Evolutionary conservation across 2,797 vertebrate species (phyloP).

Genomic region (Balearica regulorum): DNA sequence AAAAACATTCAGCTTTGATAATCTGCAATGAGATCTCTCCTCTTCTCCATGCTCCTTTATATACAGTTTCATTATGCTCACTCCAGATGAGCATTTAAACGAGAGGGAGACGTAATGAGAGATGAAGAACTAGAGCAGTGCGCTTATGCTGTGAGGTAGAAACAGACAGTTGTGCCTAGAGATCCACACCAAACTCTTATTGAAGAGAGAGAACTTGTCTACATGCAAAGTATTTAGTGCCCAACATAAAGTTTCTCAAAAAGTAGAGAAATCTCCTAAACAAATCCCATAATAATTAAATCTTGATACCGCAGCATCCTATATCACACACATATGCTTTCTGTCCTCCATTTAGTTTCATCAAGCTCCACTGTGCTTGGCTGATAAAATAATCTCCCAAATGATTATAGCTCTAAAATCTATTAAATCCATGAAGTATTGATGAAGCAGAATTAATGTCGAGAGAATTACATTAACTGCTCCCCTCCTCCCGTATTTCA

Average conservation of each 20-base stretch:
- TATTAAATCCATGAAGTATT: constrained; percentile 43
- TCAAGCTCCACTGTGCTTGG: background rate
- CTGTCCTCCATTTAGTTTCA: constrained; percentile 26
- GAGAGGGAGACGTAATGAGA: background rate
- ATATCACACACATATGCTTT: background rate
- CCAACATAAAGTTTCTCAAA: constrained; percentile 24
- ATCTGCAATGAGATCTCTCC: constrained; percentile 49
- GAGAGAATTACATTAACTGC: background rate
- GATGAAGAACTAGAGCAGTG: background rate
- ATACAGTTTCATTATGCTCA: constrained; percentile 1
- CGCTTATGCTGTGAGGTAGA: background rate
- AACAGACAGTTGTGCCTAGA: constrained; percentile 19
- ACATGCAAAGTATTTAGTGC: background rate
- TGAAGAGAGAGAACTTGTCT: constrained; percentile 27
- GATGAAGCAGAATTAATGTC: constrained; percentile 3
- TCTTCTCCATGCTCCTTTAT: background rate
- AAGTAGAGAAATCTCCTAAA: constrained; percentile 30
- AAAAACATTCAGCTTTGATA: constrained; percentile 35
- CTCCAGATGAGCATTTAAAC: constrained; percentile 19
- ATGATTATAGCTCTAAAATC: background rate
- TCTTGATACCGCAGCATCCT: background rate
- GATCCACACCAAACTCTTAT: background rate
- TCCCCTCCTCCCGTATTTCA: background rate
- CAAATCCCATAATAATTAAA: constrained; percentile 43
- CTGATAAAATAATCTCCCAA: constrained; percentile 14